phyloP scores from a whole-genome alignment of 2,888 invertebrate genomes.

The Alviniconcha strummeri region DNA sequence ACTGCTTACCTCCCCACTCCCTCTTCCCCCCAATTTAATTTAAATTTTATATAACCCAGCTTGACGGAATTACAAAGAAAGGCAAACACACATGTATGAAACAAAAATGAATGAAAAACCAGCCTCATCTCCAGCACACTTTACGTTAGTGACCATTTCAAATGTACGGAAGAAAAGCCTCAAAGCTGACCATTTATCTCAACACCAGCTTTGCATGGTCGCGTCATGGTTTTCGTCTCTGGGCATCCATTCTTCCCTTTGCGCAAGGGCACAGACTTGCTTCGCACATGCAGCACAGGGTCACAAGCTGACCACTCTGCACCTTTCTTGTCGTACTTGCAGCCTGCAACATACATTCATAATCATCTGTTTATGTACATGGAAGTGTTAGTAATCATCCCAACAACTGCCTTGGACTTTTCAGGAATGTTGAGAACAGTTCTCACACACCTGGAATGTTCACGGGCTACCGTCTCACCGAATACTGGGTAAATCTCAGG shows the following conservation, averaged over 20 bases:
- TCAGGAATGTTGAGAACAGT: not conserved
- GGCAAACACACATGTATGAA: no score
- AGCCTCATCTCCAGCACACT: no score
- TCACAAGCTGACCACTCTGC: conserved; percentile 33
- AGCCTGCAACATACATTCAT: conserved; percentile 9
- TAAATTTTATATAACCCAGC: no score
- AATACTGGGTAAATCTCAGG: not conserved
- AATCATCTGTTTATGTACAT: no score
- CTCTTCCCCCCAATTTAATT: no score
- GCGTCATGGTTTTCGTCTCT: conserved; percentile 22
- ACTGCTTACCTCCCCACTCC: no score
- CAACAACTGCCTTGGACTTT: not conserved
- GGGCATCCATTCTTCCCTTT: conserved; percentile 29
- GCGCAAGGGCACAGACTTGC: conserved; percentile 18
- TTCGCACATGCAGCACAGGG: conserved; percentile 22
- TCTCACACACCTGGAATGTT: no score
- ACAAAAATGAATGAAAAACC: no score
- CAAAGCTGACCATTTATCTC: conserved; percentile 23
- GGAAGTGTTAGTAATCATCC: no score
- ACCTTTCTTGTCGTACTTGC: conserved; percentile 28
- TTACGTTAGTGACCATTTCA: no score
- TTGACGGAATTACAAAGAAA: no score
- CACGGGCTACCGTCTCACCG: not conserved
- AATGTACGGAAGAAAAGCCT: no score
- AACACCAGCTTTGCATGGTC: conserved; percentile 28